These are phyloP conservation scores for Rostratula benghalensis DNA, from an alignment of 2,113 vertebrate genomes.

Conservation along the genomic window DNA sequence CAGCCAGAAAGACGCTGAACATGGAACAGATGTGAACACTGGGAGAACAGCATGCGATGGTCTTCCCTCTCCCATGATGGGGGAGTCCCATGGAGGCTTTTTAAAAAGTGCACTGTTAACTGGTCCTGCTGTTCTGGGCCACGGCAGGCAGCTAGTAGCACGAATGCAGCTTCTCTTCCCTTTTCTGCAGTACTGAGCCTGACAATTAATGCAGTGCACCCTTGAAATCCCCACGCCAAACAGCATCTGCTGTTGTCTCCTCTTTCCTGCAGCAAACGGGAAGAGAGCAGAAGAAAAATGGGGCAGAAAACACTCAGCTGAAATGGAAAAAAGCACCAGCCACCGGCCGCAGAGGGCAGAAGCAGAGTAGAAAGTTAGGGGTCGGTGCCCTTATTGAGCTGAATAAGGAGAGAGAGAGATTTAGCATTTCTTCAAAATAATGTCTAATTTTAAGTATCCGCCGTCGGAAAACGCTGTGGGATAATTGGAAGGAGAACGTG, in stretches of 20 bases:
- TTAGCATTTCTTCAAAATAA: not conserved
- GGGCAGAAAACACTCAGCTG: not conserved
- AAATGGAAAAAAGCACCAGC: not conserved
- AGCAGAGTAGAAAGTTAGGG: not conserved
- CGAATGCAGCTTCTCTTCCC: not conserved
- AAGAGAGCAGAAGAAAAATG: not conserved
- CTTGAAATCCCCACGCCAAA: not conserved
- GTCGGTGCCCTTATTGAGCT: not conserved
- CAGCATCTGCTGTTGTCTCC: conserved; percentile 6
- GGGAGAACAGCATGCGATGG: not conserved
- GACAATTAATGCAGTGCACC: not conserved
- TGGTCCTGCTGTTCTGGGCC: not conserved
- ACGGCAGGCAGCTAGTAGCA: not conserved
- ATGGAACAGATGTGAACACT: not conserved
- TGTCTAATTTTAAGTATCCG: not conserved
- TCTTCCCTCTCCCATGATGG: not conserved
- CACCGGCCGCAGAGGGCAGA: not conserved
- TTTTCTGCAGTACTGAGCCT: not conserved
- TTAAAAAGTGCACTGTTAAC: not conserved
- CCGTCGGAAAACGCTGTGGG: not conserved
- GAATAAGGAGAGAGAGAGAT: not conserved
- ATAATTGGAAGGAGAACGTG: not conserved
- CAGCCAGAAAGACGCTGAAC: not conserved
- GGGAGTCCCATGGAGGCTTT: not conserved
- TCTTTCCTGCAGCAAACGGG: not conserved